Percentiles rank a stretch among this genome's conserved stretches.
These are phyloP conservation scores for Aradus depressus DNA, from an alignment of 2,888 invertebrate genomes.

Conservation along the genomic window DNA sequence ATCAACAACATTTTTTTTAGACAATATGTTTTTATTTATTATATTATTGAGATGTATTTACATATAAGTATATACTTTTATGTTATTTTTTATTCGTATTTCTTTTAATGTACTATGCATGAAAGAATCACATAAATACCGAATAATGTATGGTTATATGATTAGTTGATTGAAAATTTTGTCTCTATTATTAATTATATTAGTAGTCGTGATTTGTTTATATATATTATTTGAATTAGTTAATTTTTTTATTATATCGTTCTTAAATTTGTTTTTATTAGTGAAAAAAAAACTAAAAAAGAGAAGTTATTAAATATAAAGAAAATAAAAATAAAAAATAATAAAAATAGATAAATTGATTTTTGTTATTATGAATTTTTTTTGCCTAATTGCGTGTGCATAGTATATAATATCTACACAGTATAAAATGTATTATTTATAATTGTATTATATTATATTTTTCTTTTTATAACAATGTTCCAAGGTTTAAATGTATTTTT, in stretches of 20 bases:
- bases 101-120: slow-evolving; percentile 9
- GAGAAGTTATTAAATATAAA: too few species aligned
- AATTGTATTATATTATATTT: background rate
- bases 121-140: background rate
- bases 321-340: too few species aligned
- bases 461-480: background rate
- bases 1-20: too few species aligned
- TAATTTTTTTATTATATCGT: slow-evolving; percentile 28
- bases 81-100: slow-evolving; percentile 13
- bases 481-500: background rate
- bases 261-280: slow-evolving; percentile 29
- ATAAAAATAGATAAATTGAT: slow-evolving; percentile 26
- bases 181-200: too few species aligned
- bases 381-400: slow-evolving; percentile 24
- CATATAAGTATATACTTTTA: slow-evolving; percentile 14
- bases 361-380: slow-evolving; percentile 24
- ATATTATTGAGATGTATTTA: background rate
- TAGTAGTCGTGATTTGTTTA: slow-evolving; percentile 15
- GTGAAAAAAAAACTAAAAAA: too few species aligned
- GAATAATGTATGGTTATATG: too few species aligned
- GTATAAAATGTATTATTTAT: slow-evolving; percentile 7
- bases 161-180: too few species aligned
- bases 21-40: slow-evolving; percentile 2
- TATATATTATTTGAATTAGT: slow-evolving; percentile 20
- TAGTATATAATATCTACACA: slow-evolving; percentile 20